These are phyloP conservation scores for Nymphalis c-album DNA, from an alignment of 2,888 invertebrate genomes.

Conservation along the genomic window DNA sequence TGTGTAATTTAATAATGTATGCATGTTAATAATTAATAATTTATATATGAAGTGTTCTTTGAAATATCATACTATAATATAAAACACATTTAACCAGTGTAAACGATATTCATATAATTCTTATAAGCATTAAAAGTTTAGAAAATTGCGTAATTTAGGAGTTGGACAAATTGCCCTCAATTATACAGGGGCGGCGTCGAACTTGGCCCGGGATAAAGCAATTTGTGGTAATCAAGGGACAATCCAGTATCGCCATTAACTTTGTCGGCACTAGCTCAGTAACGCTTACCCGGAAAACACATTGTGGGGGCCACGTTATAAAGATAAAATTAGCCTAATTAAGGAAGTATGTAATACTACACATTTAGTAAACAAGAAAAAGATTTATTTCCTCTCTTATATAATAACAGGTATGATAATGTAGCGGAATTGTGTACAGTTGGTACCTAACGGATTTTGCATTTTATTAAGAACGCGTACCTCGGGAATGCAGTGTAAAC, in stretches of 20 bases:
- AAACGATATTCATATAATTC: neutral
- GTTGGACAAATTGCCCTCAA: conserved; percentile 39
- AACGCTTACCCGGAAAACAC: conserved; percentile 37
- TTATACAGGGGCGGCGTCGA: conserved; percentile 52
- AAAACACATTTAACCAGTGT: neutral
- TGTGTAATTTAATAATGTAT: too few relatives aligned
- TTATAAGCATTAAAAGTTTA: conserved; percentile 15
- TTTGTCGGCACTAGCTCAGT: conserved; percentile 48
- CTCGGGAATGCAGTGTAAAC: too few relatives aligned
- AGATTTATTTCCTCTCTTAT: conserved; percentile 23
- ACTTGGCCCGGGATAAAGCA: conserved; percentile 58
- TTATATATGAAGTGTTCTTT: too few relatives aligned
- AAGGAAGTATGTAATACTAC: conserved; percentile 45
- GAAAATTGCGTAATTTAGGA: conserved; percentile 28
- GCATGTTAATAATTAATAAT: too few relatives aligned
- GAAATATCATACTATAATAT: too few relatives aligned
- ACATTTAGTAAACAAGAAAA: conserved; percentile 45
- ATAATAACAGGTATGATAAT: conserved; percentile 5
- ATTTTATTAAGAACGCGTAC: neutral
- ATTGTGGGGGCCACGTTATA: conserved; percentile 22
- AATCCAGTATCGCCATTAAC: conserved; percentile 56
- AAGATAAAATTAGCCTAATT: conserved; percentile 47
- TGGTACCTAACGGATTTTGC: neutral
- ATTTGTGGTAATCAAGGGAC: conserved; percentile 68
- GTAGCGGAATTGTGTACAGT: neutral